A percentile compares a stretch with the other conserved stretches of the same genome.
Conservation (phyloP, 2,888 invertebrate species). For the Euphydryas editha region DNA sequence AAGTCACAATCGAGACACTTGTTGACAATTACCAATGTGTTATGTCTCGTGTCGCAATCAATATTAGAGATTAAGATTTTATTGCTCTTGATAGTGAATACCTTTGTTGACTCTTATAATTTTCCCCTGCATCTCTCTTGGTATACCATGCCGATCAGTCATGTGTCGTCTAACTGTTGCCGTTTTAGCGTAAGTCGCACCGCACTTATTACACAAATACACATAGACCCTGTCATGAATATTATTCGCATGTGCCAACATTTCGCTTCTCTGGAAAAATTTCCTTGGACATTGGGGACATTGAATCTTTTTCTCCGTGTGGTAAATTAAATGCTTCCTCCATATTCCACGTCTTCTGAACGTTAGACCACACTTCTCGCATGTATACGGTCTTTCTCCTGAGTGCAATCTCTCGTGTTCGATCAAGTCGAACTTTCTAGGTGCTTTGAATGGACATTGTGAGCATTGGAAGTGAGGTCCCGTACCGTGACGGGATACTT, state of each 20-base stretch:
- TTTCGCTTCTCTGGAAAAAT: constrained; percentile 57
- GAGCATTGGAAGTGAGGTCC: constrained; percentile 65
- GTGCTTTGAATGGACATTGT: constrained; percentile 66
- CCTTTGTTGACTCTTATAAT: constrained; percentile 57
- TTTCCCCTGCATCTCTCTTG: constrained; percentile 69
- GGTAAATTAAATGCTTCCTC: constrained; percentile 70
- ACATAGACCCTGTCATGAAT: constrained; percentile 67
- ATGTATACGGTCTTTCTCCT: constrained; percentile 71
- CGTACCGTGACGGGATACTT: constrained; percentile 61
- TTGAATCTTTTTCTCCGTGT: constrained; percentile 66
- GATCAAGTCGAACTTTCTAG: constrained; percentile 57
- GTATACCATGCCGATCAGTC: constrained; percentile 65
- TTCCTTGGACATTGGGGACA: constrained; percentile 67
- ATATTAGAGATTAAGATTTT: constrained; percentile 5
- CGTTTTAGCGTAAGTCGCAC: constrained; percentile 64
- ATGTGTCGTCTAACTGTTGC: constrained; percentile 68
- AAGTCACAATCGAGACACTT: no score
- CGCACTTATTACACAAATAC: constrained; percentile 65
- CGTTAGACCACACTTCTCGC: constrained; percentile 73
- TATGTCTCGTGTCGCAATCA: no score
- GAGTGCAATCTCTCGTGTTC: constrained; percentile 72
- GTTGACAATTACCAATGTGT: no score
- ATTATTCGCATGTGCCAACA: constrained; percentile 67
- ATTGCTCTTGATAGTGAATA: constrained; percentile 39
- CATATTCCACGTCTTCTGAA: constrained; percentile 69